phyloP scores from a whole-genome alignment of 2,113 vertebrate genomes.

The Clarias gariepinus region DNA sequence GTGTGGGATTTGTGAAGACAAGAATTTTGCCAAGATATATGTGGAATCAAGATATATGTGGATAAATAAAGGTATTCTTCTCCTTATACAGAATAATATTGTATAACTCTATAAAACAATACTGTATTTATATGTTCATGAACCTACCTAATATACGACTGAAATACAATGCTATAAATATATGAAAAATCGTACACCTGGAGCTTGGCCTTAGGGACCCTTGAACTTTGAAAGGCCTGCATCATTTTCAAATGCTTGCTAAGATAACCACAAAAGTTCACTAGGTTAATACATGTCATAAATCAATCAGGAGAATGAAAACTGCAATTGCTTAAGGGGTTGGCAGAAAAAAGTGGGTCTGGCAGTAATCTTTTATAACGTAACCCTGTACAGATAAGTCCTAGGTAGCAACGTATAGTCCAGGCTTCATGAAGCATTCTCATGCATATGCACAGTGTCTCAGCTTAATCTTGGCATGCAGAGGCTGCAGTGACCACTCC shows the following conservation, averaged over 20 bases:
- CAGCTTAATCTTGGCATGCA: slow-evolving; percentile 18
- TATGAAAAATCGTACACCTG: background rate
- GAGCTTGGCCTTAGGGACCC: background rate
- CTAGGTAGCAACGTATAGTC: background rate
- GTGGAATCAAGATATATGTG: background rate
- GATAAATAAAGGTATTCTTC: background rate
- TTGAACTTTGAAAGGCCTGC: background rate
- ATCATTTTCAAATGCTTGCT: background rate
- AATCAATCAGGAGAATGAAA: slow-evolving; percentile 19
- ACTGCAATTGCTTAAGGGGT: background rate
- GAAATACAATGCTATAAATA: background rate
- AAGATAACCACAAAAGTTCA: background rate
- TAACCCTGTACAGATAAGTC: background rate
- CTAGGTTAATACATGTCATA: background rate
- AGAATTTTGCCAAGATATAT: background rate
- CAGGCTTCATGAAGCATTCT: slow-evolving; percentile 36
- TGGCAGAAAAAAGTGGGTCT: slow-evolving; percentile 4
- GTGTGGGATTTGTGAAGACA: background rate
- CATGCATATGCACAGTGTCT: slow-evolving; percentile 4
- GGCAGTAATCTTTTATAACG: slow-evolving; percentile 15
- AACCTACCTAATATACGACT: background rate
- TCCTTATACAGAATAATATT: background rate
- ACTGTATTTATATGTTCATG: background rate
- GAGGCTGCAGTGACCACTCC: slow-evolving; percentile 8
- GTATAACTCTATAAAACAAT: background rate